These are phyloP conservation scores for Acronicta alni DNA, from an alignment of 2,888 invertebrate genomes.

Conservation along the genomic window DNA sequence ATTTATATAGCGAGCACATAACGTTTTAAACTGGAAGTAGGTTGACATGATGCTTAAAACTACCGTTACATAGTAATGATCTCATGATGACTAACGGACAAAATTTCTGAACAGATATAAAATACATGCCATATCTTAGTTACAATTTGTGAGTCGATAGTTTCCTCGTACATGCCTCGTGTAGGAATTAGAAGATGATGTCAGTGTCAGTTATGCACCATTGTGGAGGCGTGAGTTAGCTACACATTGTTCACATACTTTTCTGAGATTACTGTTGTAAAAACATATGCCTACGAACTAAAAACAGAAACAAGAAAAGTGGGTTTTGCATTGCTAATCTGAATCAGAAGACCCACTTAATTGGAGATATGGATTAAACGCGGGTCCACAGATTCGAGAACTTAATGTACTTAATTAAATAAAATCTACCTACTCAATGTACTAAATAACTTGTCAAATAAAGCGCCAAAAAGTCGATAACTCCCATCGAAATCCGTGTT, in stretches of 20 bases:
- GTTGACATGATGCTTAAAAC: conserved; percentile 49
- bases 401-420: too few relatives aligned
- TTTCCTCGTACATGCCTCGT: conserved; percentile 37
- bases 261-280: neutral
- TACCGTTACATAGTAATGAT: conserved; percentile 50
- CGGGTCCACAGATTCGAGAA: too few relatives aligned
- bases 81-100: conserved; percentile 49
- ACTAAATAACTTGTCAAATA: too few relatives aligned
- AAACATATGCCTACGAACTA: neutral
- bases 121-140: conserved; percentile 40
- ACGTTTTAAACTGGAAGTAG: conserved; percentile 46
- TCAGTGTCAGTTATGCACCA: conserved; percentile 27
- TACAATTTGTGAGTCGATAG: conserved; percentile 32
- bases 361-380: too few relatives aligned
- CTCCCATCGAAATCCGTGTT: neutral
- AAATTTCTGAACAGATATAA: conserved; percentile 35
- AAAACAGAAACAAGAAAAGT: too few relatives aligned
- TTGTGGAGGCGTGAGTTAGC: conserved; percentile 29
- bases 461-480: too few relatives aligned
- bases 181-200: conserved; percentile 46
- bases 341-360: too few relatives aligned
- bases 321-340: too few relatives aligned
- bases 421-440: neutral
- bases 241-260: conserved; percentile 17
- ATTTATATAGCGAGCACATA: conserved; percentile 25